Conservation (phyloP, 2,797 vertebrate species). For the Numenius phaeopus region DNA sequence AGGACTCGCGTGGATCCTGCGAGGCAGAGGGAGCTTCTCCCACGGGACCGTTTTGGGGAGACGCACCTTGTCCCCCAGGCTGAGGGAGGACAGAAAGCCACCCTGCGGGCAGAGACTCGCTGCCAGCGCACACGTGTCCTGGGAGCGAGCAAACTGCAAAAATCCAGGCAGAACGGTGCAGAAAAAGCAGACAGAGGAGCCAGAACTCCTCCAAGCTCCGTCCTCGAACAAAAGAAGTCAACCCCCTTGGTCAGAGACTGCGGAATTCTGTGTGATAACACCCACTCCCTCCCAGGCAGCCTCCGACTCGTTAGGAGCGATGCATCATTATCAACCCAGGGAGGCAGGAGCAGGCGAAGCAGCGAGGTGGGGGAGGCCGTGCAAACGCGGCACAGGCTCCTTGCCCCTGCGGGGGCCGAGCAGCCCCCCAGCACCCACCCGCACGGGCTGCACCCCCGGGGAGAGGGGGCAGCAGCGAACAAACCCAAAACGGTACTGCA, state of each 20-base stretch:
- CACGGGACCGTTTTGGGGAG: fast-evolving
- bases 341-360: neutral
- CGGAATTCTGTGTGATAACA: neutral
- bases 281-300: neutral
- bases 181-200: neutral
- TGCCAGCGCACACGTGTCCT: fast-evolving
- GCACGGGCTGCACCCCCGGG: neutral
- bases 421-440: neutral
- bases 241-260: neutral
- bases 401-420: neutral
- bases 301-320: fast-evolving
- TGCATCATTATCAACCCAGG: neutral
- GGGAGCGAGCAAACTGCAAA: fast-evolving
- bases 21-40: neutral
- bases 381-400: fast-evolving
- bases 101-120: fast-evolving
- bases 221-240: neutral
- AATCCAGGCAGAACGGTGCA: neutral
- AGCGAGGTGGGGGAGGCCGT: fast-evolving
- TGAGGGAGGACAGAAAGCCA: neutral
- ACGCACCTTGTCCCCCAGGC: fast-evolving
- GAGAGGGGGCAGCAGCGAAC: fast-evolving
- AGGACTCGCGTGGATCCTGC: fast-evolving
- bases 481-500: fast-evolving
- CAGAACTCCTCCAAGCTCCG: neutral